These are phyloP conservation scores for Arrhopalites spinosus DNA, from an alignment of 2,888 invertebrate species.

Conservation along the genomic window DNA sequence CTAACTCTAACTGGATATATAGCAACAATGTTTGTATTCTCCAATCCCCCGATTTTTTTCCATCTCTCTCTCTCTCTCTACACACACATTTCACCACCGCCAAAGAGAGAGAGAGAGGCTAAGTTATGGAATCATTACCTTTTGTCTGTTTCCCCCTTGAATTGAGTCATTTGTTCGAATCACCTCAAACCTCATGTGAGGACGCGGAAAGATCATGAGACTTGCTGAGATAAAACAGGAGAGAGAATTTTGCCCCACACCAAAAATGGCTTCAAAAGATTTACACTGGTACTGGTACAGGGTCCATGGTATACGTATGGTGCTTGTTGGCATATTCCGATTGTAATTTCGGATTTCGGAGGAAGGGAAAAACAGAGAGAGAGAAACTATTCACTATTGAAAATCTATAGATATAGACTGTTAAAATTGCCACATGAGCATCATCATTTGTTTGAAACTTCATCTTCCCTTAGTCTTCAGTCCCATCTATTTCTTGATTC, in stretches of 20 bases:
- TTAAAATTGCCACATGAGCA: constrained; percentile 27
- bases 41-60: neutral
- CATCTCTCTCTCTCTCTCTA: neutral
- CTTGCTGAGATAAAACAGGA: constrained; percentile 6
- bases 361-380: neutral
- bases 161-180: constrained; percentile 31
- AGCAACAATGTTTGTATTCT: constrained; percentile 3
- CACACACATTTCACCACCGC: too few relatives aligned
- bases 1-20: neutral
- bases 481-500: neutral
- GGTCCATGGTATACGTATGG: neutral
- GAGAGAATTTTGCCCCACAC: neutral
- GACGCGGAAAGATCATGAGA: neutral
- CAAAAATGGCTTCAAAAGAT: neutral
- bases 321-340: neutral
- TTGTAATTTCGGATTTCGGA: too few relatives aligned
- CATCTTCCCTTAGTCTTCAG: constrained; percentile 22
- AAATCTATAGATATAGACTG: neutral
- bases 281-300: neutral
- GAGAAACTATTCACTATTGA: constrained; percentile 15
- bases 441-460: constrained; percentile 28
- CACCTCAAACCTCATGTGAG: constrained; percentile 11
- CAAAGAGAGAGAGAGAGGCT: neutral
- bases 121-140: constrained; percentile 28
- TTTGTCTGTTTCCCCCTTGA: constrained; percentile 29